Conservation (phyloP, 2,888 invertebrate genomes). For the Oxystoma pomonae region DNA sequence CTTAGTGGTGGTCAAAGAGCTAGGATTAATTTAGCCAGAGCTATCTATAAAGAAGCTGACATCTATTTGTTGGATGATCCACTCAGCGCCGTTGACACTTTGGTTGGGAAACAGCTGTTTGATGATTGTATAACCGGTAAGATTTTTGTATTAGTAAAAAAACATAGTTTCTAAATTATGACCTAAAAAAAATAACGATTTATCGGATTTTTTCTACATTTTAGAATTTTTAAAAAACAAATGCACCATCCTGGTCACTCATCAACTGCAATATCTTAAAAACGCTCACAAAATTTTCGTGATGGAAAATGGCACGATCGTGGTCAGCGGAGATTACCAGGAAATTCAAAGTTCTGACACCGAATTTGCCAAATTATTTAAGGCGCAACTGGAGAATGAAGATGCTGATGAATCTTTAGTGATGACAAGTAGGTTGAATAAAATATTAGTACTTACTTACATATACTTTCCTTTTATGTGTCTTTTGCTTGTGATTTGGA, state of each 20-base stretch:
- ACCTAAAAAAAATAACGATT: neutral
- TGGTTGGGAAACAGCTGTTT: slow-evolving; percentile 72
- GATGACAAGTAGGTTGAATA: slow-evolving; percentile 7
- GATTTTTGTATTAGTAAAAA: no score
- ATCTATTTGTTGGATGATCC: slow-evolving; percentile 79
- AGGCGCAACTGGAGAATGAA: slow-evolving; percentile 40
- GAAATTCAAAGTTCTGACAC: slow-evolving; percentile 50
- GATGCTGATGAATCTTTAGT: slow-evolving; percentile 21
- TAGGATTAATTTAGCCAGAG: slow-evolving; percentile 70
- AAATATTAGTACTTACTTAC: slow-evolving; percentile 22
- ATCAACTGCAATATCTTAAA: slow-evolving; percentile 75
- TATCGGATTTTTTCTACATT: neutral
- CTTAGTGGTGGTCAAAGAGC: slow-evolving; percentile 81
- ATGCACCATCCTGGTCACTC: slow-evolving; percentile 75
- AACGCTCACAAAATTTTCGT: slow-evolving; percentile 62
- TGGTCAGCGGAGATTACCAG: slow-evolving; percentile 47
- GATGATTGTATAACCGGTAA: slow-evolving; percentile 60
- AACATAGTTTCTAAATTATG: no score
- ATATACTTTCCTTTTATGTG: no score
- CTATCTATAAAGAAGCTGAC: slow-evolving; percentile 72
- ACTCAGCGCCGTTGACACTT: slow-evolving; percentile 72
- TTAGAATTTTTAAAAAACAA: slow-evolving; percentile 51
- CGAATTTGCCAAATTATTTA: slow-evolving; percentile 53
- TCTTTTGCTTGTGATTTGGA: no score
- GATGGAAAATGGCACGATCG: slow-evolving; percentile 57